Conservation (phyloP, 1,140 invertebrate species). For the Physella acuta region DNA sequence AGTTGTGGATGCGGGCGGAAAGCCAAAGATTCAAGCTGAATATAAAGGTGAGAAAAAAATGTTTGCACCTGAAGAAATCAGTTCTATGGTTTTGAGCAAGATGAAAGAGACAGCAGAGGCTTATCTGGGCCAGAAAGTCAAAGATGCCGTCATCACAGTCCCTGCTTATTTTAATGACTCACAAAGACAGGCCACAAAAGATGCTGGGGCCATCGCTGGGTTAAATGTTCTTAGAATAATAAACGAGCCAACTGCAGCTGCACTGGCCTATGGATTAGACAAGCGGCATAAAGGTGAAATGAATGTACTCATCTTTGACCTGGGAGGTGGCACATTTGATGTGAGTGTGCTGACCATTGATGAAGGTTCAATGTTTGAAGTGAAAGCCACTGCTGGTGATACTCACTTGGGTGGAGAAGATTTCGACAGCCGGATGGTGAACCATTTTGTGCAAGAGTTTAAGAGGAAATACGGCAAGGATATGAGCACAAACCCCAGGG, state of each 20-base stretch:
- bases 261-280: constrained; percentile 3
- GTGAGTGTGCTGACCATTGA: too few species aligned
- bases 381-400: constrained; percentile 67
- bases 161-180: too few species aligned
- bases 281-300: too few species aligned
- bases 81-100: constrained; percentile 80
- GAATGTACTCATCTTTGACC: too few species aligned
- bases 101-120: constrained; percentile 92
- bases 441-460: constrained; percentile 94
- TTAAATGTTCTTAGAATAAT: constrained; percentile 3
- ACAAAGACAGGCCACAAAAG: too few species aligned
- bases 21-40: constrained; percentile 74
- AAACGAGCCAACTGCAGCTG: constrained; percentile 8
- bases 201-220: too few species aligned
- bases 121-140: constrained; percentile 73
- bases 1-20: constrained; percentile 42
- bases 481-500: constrained; percentile 82
- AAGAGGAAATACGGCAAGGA: constrained; percentile 96
- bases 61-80: constrained; percentile 88
- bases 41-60: constrained; percentile 87
- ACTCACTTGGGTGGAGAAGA: too few species aligned
- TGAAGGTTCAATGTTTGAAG: too few species aligned
- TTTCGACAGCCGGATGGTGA: constrained; percentile 69
- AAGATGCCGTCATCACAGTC: constrained; percentile 56
- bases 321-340: too few species aligned